Base-by-base conservation (phyloP, 2,797 vertebrate genomes). In the Danio albolineatus region DNA sequence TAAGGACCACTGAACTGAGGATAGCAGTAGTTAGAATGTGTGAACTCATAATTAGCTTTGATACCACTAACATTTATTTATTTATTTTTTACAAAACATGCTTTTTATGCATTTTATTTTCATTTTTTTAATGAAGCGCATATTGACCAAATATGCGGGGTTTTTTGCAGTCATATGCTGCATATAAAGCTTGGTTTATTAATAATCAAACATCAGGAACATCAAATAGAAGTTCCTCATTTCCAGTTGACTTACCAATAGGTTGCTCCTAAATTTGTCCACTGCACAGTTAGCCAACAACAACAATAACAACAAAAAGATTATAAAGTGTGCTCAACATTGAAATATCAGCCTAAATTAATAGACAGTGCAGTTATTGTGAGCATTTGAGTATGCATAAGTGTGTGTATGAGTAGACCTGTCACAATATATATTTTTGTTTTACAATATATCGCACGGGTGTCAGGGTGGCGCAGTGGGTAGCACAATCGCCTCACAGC, bases 301-400 rank as follows among this genome's bases (percentile, higher is more conserved):
- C n/a, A n/a, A n/a, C n/a, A n/a, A n/a, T n/a, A n/a, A n/a, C n/a
- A n/a, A n/a, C n/a, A 74, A 17, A 36, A 10, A 46, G 44, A 51
- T 3, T 16, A 10, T 66, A 19, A 48, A 66, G 21, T 49, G 13
- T 19, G 39, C 62, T 51, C 21, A 38, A 13, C 17, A 38, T 17
- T 61, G 44, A 0, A 74, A 51, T 19, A 7, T 14, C 4, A 46
- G 12, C 64, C 2, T 73, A 44, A 19, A 43, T 38, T 38, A 36
- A 49, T 16, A 8, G 44, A 10, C 53, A 60, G 44, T 60, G 19
- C 41, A 59, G 19, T 73, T 19, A 14, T 5, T 51, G 36, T 59
- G 61, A 65, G 74, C 75, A 66, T 44, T 70, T 36, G 13, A 36
- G 19, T 51, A 36, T 49, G 21, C 65, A n/a, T 49, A n/a, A n/a